Evolutionary conservation across 2,888 invertebrate species (phyloP).

Genomic region (Dryococelus australis): DNA sequence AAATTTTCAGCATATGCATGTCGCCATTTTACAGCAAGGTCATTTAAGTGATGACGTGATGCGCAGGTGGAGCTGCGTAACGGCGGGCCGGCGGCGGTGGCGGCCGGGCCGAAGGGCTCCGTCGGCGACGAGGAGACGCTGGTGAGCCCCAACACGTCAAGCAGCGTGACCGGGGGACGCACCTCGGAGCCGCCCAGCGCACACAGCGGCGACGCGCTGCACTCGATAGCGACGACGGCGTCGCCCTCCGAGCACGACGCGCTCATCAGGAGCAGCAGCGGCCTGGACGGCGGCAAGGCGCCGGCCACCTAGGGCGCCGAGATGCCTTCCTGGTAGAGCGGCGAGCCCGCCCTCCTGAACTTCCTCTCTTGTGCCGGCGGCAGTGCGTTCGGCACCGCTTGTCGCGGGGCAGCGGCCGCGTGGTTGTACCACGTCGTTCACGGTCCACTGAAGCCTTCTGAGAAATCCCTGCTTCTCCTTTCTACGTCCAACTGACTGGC

Average conservation of each 20-base stretch:
- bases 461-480: too few species aligned
- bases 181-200: constrained; percentile 19
- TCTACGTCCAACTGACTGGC: too few species aligned
- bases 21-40: too few species aligned
- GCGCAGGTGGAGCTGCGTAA: constrained; percentile 32
- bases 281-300: not conserved
- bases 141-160: constrained; percentile 19
- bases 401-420: too few species aligned
- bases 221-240: constrained; percentile 54
- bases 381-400: too few species aligned
- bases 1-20: too few species aligned
- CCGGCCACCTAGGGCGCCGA: not conserved
- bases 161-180: constrained; percentile 2
- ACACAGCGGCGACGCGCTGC: constrained; percentile 36
- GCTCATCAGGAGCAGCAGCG: constrained; percentile 56
- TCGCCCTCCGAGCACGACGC: constrained; percentile 67
- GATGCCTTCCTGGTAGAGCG: not conserved
- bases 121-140: constrained; percentile 27
- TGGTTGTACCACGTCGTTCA: too few species aligned
- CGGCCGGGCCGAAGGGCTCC: not conserved
- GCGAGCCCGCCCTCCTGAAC: not conserved
- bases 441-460: too few species aligned
- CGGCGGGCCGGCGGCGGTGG: constrained; percentile 23
- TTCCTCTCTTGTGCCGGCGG: not conserved
- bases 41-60: too few species aligned